These are phyloP conservation scores for Gasterosteus nipponicus DNA, from an alignment of 2,113 vertebrate species.

Conservation along the genomic window DNA sequence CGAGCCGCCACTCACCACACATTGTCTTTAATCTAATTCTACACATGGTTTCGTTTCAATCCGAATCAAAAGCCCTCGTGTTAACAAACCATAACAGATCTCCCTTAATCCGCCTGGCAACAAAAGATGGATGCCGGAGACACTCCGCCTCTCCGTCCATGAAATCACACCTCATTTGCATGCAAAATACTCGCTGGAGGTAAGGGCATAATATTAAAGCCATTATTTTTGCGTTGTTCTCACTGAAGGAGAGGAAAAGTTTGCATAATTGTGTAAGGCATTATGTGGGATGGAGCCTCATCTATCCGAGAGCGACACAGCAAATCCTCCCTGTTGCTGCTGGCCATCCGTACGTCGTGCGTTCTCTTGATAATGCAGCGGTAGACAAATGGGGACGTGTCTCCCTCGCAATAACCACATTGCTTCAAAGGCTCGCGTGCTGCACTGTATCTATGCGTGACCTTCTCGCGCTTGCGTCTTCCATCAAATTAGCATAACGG, in stretches of 20 bases:
- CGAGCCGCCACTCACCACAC: conserved; percentile 72
- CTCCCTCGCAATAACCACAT: conserved; percentile 42
- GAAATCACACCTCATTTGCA: conserved; percentile 83
- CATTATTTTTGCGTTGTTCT: conserved; percentile 80
- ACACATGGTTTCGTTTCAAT: conserved; percentile 83
- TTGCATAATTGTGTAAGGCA: conserved; percentile 80
- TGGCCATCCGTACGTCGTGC: conserved; percentile 75
- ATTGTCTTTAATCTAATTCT: conserved; percentile 85
- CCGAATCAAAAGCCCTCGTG: conserved; percentile 83
- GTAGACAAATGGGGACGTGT: conserved; percentile 62
- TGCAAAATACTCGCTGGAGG: conserved; percentile 81
- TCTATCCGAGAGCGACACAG: conserved; percentile 73
- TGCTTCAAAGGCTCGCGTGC: conserved; percentile 59
- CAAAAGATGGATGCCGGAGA: conserved; percentile 81
- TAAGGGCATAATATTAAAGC: conserved; percentile 83
- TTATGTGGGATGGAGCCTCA: conserved; percentile 63
- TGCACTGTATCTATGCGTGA: conserved; percentile 60
- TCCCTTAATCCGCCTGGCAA: conserved; percentile 81
- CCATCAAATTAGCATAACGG: conserved; percentile 38
- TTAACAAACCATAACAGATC: conserved; percentile 85
- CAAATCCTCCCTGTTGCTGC: conserved; percentile 80
- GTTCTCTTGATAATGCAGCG: conserved; percentile 75
- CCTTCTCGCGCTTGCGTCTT: conserved; percentile 65
- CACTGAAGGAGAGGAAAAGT: conserved; percentile 70
- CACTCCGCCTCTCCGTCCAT: conserved; percentile 77